Evolutionary conservation across 2,888 invertebrate genomes (phyloP).

Genomic region (Clistopyga incitator): DNA sequence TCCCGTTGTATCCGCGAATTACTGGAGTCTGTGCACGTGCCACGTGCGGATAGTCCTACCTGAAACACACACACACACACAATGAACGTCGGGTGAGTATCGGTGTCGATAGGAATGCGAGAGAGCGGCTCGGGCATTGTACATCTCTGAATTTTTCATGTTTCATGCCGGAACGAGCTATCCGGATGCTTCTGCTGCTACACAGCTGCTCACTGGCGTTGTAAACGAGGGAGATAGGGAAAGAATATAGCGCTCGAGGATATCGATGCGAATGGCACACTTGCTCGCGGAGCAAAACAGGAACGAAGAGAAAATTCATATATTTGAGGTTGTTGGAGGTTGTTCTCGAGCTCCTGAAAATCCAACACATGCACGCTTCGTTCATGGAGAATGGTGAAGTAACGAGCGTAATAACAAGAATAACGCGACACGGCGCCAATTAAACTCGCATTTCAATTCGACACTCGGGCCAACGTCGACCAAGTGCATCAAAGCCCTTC

Average conservation of each 20-base stretch:
- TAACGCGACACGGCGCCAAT: conserved; percentile 69
- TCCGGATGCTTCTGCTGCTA: not conserved
- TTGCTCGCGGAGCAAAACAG: not conserved
- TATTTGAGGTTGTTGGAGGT: conserved; percentile 20
- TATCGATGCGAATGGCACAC: conserved; percentile 9
- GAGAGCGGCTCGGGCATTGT: conserved; percentile 29
- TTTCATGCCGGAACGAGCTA: conserved; percentile 23
- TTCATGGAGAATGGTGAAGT: conserved; percentile 48
- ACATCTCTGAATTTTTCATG: conserved; percentile 56
- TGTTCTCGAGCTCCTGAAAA: conserved; percentile 22
- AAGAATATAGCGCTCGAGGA: conserved; percentile 14
- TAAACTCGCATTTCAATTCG: conserved; percentile 71
- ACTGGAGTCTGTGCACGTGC: conserved; percentile 53
- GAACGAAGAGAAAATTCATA: conserved; percentile 40
- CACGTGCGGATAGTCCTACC: conserved; percentile 11
- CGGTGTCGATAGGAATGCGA: conserved; percentile 45
- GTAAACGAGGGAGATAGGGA: conserved; percentile 4
- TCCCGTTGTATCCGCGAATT: conserved; percentile 32
- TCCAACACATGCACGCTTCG: conserved; percentile 7
- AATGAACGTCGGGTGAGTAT: conserved; percentile 33
- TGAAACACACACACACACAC: not conserved
- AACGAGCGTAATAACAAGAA: conserved; percentile 69
- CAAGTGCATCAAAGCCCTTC: conserved; percentile 34
- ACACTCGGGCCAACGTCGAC: conserved; percentile 38
- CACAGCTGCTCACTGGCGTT: not conserved